These are phyloP conservation scores for Conus canariensis DNA, from an alignment of 2,888 invertebrate species.

Conservation along the genomic window DNA sequence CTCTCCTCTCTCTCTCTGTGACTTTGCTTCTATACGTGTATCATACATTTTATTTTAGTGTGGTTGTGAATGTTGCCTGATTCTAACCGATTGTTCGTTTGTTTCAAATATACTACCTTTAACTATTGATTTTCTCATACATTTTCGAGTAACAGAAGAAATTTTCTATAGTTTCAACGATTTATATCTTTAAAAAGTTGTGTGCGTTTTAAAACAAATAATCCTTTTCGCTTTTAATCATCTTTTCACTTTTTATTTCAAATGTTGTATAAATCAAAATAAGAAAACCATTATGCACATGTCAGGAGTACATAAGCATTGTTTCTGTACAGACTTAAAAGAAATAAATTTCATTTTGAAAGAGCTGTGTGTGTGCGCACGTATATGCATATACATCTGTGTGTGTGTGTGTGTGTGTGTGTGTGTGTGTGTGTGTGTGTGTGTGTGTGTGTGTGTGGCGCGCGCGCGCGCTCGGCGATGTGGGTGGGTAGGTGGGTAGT, in stretches of 20 bases:
- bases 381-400: background rate
- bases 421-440: background rate
- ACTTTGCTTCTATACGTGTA: background rate
- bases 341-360: constrained; percentile 41
- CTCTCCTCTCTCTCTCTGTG: constrained; percentile 3
- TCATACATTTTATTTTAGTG: background rate
- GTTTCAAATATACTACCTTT: too few relatives aligned
- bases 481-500: background rate
- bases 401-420: background rate
- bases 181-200: background rate
- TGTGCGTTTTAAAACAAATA: background rate
- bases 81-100: background rate
- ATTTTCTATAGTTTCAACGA: too few relatives aligned
- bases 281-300: constrained; percentile 28
- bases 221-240: background rate
- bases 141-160: too few relatives aligned
- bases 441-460: background rate
- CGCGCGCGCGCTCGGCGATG: background rate
- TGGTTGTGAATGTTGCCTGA: background rate
- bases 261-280: constrained; percentile 32
- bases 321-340: constrained; percentile 30
- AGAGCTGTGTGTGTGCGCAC: background rate
- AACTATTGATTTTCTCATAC: too few relatives aligned
- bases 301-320: background rate
- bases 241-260: background rate